These are phyloP conservation scores for Sinella curviseta DNA, from an alignment of 1,140 invertebrate genomes.

Conservation along the genomic window DNA sequence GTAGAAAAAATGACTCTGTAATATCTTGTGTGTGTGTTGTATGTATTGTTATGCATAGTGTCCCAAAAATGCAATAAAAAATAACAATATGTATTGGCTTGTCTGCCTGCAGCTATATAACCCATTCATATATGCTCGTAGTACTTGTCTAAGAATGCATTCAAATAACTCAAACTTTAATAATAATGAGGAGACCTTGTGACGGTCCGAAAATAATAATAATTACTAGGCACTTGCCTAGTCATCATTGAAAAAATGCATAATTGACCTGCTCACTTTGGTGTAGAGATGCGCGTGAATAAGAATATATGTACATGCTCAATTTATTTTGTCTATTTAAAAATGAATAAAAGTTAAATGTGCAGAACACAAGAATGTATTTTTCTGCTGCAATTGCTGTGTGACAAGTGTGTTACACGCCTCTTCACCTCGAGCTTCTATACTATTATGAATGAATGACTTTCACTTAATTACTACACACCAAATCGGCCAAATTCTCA, in stretches of 20 bases:
- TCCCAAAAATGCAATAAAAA: not conserved
- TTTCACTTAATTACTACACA: constrained; percentile 21
- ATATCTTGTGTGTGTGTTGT: not conserved
- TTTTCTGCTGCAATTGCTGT: not conserved
- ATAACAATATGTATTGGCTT: not conserved
- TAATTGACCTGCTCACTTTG: too few species aligned
- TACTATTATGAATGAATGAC: constrained; percentile 3
- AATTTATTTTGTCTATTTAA: not conserved
- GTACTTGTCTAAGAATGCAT: not conserved
- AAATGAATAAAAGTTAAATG: not conserved
- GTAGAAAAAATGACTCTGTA: not conserved
- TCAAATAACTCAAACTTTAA: not conserved
- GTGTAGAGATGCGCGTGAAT: not conserved
- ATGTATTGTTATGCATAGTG: constrained; percentile 6
- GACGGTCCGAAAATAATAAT: not conserved
- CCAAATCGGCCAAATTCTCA: not conserved
- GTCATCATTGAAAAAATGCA: constrained; percentile 2
- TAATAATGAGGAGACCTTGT: constrained; percentile 6
- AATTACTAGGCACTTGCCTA: not conserved
- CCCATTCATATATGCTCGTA: not conserved
- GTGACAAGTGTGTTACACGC: constrained; percentile 8
- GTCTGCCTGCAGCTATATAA: not conserved
- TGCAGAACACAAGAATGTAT: not conserved
- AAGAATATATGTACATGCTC: not conserved
- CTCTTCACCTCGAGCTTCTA: constrained; percentile 17